phyloP scores from a whole-genome alignment of 2,113 vertebrate species.

The Oryzias melastigma region DNA sequence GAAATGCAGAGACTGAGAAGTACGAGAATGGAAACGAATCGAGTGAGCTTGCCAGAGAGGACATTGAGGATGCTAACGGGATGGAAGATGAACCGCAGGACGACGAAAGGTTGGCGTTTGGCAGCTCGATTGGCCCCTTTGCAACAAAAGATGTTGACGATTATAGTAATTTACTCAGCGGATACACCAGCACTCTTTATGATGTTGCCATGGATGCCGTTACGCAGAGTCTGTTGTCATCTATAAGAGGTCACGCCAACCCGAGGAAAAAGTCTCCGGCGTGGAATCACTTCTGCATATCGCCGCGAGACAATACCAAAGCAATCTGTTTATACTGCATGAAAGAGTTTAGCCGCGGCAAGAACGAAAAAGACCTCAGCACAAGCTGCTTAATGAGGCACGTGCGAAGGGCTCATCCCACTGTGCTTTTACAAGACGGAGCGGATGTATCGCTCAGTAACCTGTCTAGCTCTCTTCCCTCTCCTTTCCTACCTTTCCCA shows the following conservation, averaged over 20 bases:
- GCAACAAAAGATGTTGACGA: slow-evolving; percentile 84
- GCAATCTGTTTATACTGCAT: slow-evolving; percentile 98
- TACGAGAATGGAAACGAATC: slow-evolving; percentile 56
- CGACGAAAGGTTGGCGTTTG: slow-evolving; percentile 79
- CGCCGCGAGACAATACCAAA: slow-evolving; percentile 94
- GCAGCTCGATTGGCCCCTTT: slow-evolving; percentile 76
- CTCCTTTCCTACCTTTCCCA: slow-evolving; percentile 78
- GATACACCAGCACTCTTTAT: slow-evolving; percentile 92
- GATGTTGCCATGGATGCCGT: slow-evolving; percentile 98
- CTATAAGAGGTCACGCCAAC: slow-evolving; percentile 82
- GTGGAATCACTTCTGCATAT: slow-evolving; percentile 99
- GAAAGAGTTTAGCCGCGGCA: slow-evolving; percentile 97
- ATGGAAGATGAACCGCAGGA: slow-evolving; percentile 80
- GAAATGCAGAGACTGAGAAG: slow-evolving; percentile 37
- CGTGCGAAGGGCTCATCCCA: slow-evolving; percentile 92
- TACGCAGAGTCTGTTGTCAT: slow-evolving; percentile 92
- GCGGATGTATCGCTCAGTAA: slow-evolving; percentile 71
- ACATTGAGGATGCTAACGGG: slow-evolving; percentile 67
- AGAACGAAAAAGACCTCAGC: slow-evolving; percentile 97
- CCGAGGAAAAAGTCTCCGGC: slow-evolving; percentile 95
- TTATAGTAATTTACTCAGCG: slow-evolving; percentile 86
- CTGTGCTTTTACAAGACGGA: slow-evolving; percentile 83
- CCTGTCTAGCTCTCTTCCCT: slow-evolving; percentile 68
- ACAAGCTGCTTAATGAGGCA: slow-evolving; percentile 98
- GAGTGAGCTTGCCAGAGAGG: slow-evolving; percentile 75